Conservation (phyloP, 2,797 vertebrate genomes). For the Gouania willdenowi region DNA sequence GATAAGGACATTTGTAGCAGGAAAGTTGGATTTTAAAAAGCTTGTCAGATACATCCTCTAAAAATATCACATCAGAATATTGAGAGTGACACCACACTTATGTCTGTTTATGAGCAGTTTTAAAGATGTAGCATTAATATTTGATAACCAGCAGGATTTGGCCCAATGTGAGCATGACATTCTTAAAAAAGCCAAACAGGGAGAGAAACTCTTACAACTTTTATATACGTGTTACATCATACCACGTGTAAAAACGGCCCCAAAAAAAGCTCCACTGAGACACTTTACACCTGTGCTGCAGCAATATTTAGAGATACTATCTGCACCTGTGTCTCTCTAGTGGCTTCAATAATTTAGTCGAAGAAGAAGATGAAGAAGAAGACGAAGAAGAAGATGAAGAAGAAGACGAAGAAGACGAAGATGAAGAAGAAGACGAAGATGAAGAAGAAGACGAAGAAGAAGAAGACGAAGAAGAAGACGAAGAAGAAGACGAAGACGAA, state of each 20-base stretch:
- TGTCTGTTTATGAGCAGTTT: neutral
- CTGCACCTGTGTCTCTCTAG: conserved; percentile 10
- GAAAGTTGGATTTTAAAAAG: too few species aligned
- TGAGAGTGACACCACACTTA: too few species aligned
- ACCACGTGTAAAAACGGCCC: conserved; percentile 3
- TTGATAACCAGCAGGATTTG: neutral
- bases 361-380: conserved; percentile 37
- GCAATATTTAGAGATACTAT: conserved; percentile 19
- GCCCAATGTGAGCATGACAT: neutral
- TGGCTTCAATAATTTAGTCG: conserved; percentile 49
- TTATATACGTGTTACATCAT: conserved; percentile 11
- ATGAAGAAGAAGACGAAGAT: too few species aligned
- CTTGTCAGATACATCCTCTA: too few species aligned
- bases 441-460: too few species aligned
- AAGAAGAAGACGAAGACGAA: too few species aligned
- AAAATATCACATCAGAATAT: too few species aligned
- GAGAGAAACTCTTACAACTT: neutral
- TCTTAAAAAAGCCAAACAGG: neutral
- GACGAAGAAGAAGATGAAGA: neutral
- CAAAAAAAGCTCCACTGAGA: neutral
- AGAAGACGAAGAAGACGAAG: conserved; percentile 3
- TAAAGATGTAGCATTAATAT: neutral
- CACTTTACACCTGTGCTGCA: conserved; percentile 20
- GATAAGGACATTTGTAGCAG: too few species aligned
- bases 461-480: too few species aligned